phyloP scores from a whole-genome alignment of 1,140 invertebrate species.

The Hypsibius dujardini region DNA sequence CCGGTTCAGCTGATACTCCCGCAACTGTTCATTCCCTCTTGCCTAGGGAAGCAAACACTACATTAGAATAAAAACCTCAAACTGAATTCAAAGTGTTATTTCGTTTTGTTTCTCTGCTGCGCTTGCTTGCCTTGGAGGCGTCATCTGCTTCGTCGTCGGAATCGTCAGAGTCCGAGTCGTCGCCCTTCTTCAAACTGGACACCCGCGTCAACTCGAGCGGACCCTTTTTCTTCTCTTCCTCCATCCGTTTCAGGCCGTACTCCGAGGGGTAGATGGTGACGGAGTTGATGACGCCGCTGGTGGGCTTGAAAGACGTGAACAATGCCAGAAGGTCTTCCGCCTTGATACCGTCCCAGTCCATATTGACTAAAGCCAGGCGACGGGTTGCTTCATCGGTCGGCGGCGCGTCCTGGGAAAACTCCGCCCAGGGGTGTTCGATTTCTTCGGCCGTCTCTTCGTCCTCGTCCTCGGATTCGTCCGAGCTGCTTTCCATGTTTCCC shows the following conservation, averaged over 20 bases:
- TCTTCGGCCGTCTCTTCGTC: constrained; percentile 31
- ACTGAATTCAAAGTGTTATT: no score
- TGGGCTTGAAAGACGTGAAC: constrained; percentile 70
- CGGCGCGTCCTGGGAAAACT: constrained; percentile 72
- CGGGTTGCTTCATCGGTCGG: constrained; percentile 51
- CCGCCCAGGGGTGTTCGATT: constrained; percentile 72
- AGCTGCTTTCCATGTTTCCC: constrained; percentile 25
- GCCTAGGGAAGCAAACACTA: no score
- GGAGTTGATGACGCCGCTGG: constrained; percentile 52
- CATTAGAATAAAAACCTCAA: no score
- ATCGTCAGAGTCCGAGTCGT: constrained; percentile 23
- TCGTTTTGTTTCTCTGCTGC: no score
- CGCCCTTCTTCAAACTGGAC: constrained; percentile 20
- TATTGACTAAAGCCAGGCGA: constrained; percentile 77
- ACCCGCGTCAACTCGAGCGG: constrained; percentile 45
- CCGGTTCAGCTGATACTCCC: constrained; percentile 80
- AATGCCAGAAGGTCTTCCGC: constrained; percentile 73
- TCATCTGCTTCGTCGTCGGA: constrained; percentile 29
- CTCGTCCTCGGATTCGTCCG: constrained; percentile 28
- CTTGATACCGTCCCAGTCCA: constrained; percentile 91
- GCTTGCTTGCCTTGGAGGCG: no score
- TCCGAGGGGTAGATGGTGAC: constrained; percentile 83
- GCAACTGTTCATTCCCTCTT: constrained; percentile 64
- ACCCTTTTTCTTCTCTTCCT: constrained; percentile 71
- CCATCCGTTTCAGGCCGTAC: constrained; percentile 69